Percentiles rank a stretch among this genome's conserved stretches.
phyloP scores from a whole-genome alignment of 2,113 vertebrate genomes.

The Grus americana region DNA sequence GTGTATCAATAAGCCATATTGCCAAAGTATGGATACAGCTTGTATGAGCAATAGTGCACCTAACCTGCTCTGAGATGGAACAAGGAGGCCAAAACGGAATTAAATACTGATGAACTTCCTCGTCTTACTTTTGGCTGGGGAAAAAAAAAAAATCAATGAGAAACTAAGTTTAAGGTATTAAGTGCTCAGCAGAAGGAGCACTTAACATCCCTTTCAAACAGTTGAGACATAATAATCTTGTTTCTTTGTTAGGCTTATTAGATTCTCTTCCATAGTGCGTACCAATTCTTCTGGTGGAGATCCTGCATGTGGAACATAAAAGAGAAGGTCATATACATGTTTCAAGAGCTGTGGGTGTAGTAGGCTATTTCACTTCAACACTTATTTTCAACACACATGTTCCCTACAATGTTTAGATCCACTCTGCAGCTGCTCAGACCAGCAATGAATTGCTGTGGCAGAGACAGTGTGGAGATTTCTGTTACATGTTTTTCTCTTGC shows the following conservation, averaged over 20 bases:
- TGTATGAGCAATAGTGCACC: not conserved
- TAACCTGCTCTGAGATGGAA: not conserved
- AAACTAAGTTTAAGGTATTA: not conserved
- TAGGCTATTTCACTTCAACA: not conserved
- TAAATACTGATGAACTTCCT: not conserved
- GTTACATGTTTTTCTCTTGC: not conserved
- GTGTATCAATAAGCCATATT: rapidly evolving
- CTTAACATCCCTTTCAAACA: not conserved
- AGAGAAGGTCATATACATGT: not conserved
- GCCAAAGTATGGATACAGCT: not conserved
- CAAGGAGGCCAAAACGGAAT: not conserved
- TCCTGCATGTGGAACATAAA: not conserved
- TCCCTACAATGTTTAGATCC: not conserved
- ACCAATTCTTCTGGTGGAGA: not conserved
- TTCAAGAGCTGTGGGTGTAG: not conserved
- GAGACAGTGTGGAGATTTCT: not conserved
- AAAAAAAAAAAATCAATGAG: not conserved
- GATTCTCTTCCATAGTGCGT: not conserved
- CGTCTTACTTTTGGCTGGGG: not conserved
- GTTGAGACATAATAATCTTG: not conserved
- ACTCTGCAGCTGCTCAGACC: not conserved
- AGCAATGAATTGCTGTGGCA: not conserved
- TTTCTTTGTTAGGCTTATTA: not conserved
- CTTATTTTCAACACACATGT: not conserved
- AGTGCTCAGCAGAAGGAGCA: not conserved